phyloP scores from a whole-genome alignment of 1,140 invertebrate species.

The Halictus rubicundus region DNA sequence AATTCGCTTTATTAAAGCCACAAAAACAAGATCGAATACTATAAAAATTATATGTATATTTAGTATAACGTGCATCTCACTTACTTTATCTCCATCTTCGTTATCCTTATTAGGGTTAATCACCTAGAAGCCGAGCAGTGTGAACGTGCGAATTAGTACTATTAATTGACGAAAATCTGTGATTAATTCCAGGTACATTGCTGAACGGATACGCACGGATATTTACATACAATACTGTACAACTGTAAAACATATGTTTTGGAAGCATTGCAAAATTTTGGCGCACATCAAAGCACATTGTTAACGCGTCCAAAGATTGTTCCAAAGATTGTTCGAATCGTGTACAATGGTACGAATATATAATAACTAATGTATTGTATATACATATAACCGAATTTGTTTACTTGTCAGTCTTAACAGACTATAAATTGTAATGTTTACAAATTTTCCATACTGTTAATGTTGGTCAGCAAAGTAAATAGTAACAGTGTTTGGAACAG shows the following conservation, averaged over 20 bases:
- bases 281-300: neutral
- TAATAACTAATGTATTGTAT: too few relatives aligned
- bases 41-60: neutral
- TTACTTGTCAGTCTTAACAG: too few relatives aligned
- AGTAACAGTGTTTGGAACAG: neutral
- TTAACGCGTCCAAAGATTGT: neutral
- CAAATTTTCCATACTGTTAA: too few relatives aligned
- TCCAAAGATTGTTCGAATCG: neutral
- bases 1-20: neutral
- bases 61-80: constrained; percentile 30
- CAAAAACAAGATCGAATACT: neutral
- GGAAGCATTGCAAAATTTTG: constrained; percentile 7
- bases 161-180: constrained; percentile 2
- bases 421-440: too few relatives aligned
- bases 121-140: constrained; percentile 72
- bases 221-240: neutral
- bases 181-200: neutral
- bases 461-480: too few relatives aligned
- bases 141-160: constrained; percentile 58
- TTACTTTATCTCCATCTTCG: constrained; percentile 60
- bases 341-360: neutral
- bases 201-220: neutral
- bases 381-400: too few relatives aligned
- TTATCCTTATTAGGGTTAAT: constrained; percentile 63
- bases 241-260: too few relatives aligned